These are phyloP conservation scores for human (Homo sapiens) DNA, from an alignment of 2,113 vertebrate species.

Conservation along the genomic window GRCh38 chr1:207329001-207329500, in stretches of 20 bases:
- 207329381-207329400: not conserved
- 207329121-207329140: not conserved
- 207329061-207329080: not conserved
- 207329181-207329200: not conserved
- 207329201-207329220: not conserved
- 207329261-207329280: not conserved
- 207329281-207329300: not conserved
- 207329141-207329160: not conserved
- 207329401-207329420: not conserved
- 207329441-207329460: not conserved
- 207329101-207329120: not conserved
- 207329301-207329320: not conserved
- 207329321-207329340: not conserved
- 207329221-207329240: not conserved
- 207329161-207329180: not conserved
- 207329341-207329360: not conserved
- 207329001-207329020: not conserved
- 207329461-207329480: not conserved
- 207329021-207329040: not conserved
- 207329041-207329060: not conserved
- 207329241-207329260: not conserved
- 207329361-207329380: not conserved
- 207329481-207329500: not conserved
- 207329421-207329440: not conserved
- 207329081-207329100: not conserved